Evolutionary conservation across 2,888 invertebrate species (phyloP), one percentile per base, ranked within the genome.

Genomic region (Zonitis immaculata): DNA sequence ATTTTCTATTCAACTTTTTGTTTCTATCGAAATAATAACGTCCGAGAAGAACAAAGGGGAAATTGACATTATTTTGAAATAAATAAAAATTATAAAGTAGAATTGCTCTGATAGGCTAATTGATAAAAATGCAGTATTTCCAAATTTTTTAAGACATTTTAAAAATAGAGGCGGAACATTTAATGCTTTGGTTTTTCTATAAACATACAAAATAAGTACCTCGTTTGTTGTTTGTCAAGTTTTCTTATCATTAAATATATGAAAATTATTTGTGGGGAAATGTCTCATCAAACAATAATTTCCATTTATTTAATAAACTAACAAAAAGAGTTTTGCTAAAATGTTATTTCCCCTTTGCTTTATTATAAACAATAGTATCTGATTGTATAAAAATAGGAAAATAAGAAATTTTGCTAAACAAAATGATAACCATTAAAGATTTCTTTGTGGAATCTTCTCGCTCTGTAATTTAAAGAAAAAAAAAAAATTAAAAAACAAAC

Each of bases 61-160:
- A 35, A 11, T 16, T 32, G 7, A 14, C 14, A 32, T 2, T 8
- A n/a, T n/a, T n/a, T 32, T 32, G 11, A 30, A 30, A 30, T 14
- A 35, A 16, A 7, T 16, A 16, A 14, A 32, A 32, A 2, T 9
- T 9, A 7, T 32, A 32, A 7, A 32, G n/a, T n/a, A 30, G 1
- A 30, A 12, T 35, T 18, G 35, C 35, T 35, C 35, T 35, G 35
- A 35, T 35, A 35, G 35, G 35, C 35, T 35, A 35, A 5, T 32
- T n/a, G n/a, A n/a, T n/a, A n/a, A n/a, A n/a, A 32, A 8, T 35
- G 35, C 35, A 9, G 9, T n/a, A n/a, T n/a, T n/a, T n/a, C n/a
- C n/a, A n/a, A 27, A 6, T 6, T 18, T 18, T 9, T 18, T 16
- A 35, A 58, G 49, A 61, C 52, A 60, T 60, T 61, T 50, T 53